These are phyloP conservation scores for Megalops cyprinoides DNA, from an alignment of 2,797 vertebrate species.

Conservation along the genomic window DNA sequence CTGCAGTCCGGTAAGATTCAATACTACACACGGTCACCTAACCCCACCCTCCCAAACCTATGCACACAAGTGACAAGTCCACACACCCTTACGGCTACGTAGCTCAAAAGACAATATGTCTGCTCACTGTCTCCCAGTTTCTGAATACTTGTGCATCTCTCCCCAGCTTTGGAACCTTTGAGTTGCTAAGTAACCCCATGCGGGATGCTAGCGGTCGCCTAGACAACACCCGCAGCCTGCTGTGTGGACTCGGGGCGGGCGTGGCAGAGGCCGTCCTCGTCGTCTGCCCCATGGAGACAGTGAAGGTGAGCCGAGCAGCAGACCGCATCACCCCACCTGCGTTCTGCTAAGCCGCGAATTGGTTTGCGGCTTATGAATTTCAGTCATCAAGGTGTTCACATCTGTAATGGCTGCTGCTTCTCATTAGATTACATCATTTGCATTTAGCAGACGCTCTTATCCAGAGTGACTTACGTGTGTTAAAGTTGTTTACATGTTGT, in stretches of 20 bases:
- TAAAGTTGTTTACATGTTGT: no score
- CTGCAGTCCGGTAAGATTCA: conserved; percentile 79
- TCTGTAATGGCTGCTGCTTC: not conserved
- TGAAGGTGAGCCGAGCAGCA: conserved; percentile 66
- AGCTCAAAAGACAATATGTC: no score
- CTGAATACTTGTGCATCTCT: not conserved
- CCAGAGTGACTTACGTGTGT: no score
- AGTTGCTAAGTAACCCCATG: conserved; percentile 79
- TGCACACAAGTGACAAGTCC: not conserved
- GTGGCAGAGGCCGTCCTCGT: conserved; percentile 74
- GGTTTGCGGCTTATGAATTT: not conserved
- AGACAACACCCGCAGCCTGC: conserved; percentile 75
- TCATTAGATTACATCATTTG: no score
- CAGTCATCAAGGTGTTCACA: not conserved
- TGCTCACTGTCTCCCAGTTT: no score
- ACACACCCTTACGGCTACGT: not conserved
- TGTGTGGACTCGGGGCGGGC: conserved; percentile 77
- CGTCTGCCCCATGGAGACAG: conserved; percentile 81
- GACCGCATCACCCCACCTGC: not conserved
- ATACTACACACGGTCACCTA: no score
- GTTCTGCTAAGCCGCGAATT: no score
- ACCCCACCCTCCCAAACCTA: not conserved
- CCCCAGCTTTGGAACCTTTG: conserved; percentile 78
- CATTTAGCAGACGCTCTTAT: no score
- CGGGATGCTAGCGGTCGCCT: conserved; percentile 73